Percentiles rank a stretch among this genome's conserved stretches.
phyloP scores from a whole-genome alignment of 53 echinoderm and acorn worm genomes.

The Hippasteria phrygiana region DNA sequence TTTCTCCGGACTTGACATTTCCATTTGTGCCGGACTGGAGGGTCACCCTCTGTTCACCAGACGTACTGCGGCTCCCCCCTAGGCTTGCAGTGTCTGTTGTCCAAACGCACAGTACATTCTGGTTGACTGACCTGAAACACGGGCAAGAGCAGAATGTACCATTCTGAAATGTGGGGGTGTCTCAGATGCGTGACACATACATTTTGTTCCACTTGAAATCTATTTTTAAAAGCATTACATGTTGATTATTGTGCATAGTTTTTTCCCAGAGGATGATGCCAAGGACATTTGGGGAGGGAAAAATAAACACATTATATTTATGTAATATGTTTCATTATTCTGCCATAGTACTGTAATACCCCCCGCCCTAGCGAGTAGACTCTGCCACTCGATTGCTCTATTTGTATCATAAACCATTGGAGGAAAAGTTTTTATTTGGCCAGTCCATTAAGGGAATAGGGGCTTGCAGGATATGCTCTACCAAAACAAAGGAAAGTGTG shows the following conservation, averaged over 20 bases:
- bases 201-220: background rate
- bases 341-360: background rate
- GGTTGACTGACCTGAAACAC: slow-evolving; percentile 55
- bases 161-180: slow-evolving; percentile 5
- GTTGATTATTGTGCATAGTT: too few relatives aligned
- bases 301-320: too few relatives aligned
- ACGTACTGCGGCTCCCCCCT: slow-evolving; percentile 17
- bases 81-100: slow-evolving; percentile 28
- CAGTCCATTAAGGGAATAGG: slow-evolving; percentile 10
- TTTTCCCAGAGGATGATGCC: too few relatives aligned
- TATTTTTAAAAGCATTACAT: too few relatives aligned
- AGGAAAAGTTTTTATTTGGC: slow-evolving; percentile 11
- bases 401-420: background rate
- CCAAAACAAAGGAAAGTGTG: background rate
- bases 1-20: slow-evolving; percentile 21
- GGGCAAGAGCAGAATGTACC: slow-evolving; percentile 9
- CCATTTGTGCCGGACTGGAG: slow-evolving; percentile 3
- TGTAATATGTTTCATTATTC: too few relatives aligned
- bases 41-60: background rate
- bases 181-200: background rate
- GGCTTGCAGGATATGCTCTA: background rate
- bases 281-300: too few relatives aligned
- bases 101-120: slow-evolving; percentile 41
- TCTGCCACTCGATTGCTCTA: background rate
- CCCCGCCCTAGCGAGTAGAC: slow-evolving; percentile 14